Evolutionary conservation across 1,140 invertebrate species (phyloP), one percentile per base, ranked within the genome.

Genomic region (Thaumatotibia leucotreta): DNA sequence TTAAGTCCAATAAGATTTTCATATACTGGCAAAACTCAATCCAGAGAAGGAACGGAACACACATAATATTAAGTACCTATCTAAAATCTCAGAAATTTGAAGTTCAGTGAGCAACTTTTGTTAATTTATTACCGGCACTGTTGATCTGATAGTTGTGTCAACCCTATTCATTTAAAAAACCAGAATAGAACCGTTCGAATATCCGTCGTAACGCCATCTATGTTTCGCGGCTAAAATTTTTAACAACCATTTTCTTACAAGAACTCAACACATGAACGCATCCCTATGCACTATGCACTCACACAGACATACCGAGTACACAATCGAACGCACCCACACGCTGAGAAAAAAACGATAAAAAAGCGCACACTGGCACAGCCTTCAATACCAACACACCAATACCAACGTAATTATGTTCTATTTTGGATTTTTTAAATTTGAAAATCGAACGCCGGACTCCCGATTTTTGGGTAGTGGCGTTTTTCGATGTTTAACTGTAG

Each of bases 181-280:
- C 23, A 24, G 24, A 29, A 27, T 27, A 14, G 24, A 27, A 58
- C 24, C 23, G 52, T 58, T 27, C 52, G 23, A 58, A 58, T 27
- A 29, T 58, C 23, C n/a, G 52, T 14, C 50, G 23, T 77, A 88
- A 70, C 86, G 88, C 88, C 88, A 91, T 91, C 88, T 91, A 79
- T 86, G 79, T 84, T 84, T 84, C 80, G 52, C 52, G 78, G 62
- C 76, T 82, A 83, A 89, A 88, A 89, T 86, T 89, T 88, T 88
- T 87, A 84, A 82, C 81, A 86, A 88, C 78, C 85, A 85, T 88
- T 90, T 83, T 90, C 88, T 90, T 90, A 89, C 82, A 90, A 90
- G 88, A 90, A 90, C 81, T 76, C 66, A 76, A 65, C 80, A 79
- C 84, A 85, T 81, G 75, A 23, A 22, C 66, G 52, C 20, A 45